Evolutionary conservation across 2,113 vertebrate species (phyloP).

Genomic region (Pygoscelis adeliae): DNA sequence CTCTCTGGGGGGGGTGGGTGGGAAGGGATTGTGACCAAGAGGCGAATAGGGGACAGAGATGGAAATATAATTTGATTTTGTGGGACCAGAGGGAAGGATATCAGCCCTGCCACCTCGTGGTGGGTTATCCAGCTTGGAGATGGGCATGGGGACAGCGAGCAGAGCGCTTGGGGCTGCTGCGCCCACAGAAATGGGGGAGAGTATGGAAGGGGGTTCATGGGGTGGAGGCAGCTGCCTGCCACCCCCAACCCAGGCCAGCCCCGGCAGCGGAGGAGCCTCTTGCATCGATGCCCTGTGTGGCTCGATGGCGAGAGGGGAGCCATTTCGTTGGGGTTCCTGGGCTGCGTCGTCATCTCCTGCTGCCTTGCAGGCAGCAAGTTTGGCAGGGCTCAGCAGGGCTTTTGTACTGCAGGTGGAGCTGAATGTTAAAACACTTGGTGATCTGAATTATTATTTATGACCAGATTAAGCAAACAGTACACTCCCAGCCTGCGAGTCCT

Average conservation of each 20-base stretch:
- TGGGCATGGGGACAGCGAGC: rapidly evolving
- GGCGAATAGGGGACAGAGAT: background rate
- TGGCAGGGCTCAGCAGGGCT: background rate
- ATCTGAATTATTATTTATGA: constrained; percentile 25
- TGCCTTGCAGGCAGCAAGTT: background rate
- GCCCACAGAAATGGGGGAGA: background rate
- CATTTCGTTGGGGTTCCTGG: rapidly evolving
- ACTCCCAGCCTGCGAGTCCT: background rate
- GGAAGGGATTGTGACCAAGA: background rate
- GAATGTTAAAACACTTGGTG: background rate
- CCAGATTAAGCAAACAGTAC: background rate
- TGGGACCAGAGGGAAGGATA: background rate
- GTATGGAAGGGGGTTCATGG: rapidly evolving
- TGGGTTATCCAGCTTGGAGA: background rate
- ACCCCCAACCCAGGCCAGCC: background rate
- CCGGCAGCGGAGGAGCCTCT: background rate
- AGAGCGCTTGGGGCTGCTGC: background rate
- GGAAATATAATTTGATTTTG: background rate
- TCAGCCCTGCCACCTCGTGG: background rate
- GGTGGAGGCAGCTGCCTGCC: background rate
- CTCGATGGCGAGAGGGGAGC: background rate
- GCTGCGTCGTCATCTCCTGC: rapidly evolving
- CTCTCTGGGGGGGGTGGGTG: background rate
- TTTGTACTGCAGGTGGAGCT: background rate
- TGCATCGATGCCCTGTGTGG: rapidly evolving